Base-by-base conservation (phyloP, 2,888 invertebrate genomes). In the Ophion slaviceki region DNA sequence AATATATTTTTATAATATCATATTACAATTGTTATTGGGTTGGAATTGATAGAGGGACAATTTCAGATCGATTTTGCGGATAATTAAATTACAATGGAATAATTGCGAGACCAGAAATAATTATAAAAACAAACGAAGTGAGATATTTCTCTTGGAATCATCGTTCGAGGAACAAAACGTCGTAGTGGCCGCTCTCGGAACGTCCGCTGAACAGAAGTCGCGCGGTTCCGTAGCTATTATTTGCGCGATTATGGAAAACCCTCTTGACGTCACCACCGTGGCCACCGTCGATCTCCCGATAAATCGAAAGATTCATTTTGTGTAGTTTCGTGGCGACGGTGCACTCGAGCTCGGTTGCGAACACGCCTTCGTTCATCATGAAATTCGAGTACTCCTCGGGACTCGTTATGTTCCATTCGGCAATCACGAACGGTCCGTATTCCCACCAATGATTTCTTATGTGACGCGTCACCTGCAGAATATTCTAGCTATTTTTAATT, bases 141-240 rank as follows among this genome's bases (percentile, higher is more conserved):
- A 53, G 14, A 17, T 53, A 11, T 17, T 17, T 53, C 14, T 53
- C 2, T 17, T 53, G 5, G 14, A 20, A 45, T 84, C 62, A 86
- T 62, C 61, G 67, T 17, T 88, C 87, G n/a, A 86, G 85, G 4
- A 91, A 61, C 2, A 93, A 86, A 8, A 93, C 92, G 59, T 93
- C 92, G 82, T 93, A 92, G 66, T 93, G 93, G 32, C 93, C 93
- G 62, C 88, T 92, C 20, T 93, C 92, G 45, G 92, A 90, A 62
- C 87, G 89, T 59, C 93, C 93, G 53, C 90, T 91, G 87, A 93
- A 93, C 4, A 93, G 78, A 1, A 93, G 88, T 61, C 93, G 89
- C 0, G 92, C 93, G 0, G 91, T 92, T 20, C 87, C 85, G 32
- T 86, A 89, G 17, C 85, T 80, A 20, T 47, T 67, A 53, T 83